Evolutionary conservation across 2,888 invertebrate species (phyloP), one percentile per base, ranked within the genome.

Genomic region (Koerneria pararmatus): DNA sequence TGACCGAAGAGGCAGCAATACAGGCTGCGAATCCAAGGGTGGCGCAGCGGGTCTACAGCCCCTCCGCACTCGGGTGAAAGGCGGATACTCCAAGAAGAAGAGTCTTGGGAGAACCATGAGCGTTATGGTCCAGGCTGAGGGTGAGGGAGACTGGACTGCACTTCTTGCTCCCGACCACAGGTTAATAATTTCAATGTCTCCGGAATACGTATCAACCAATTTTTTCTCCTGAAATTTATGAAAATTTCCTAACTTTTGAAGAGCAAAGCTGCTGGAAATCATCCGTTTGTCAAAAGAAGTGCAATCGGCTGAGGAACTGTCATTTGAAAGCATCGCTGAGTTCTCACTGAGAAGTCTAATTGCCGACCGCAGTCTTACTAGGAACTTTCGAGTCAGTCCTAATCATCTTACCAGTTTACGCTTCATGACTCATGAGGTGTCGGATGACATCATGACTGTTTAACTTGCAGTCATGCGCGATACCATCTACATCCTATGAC

Each of bases 261-360:
- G 79, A 58, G 70, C 71, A 31, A 57, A 77, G 27, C 66, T 79
- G 8, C 66, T 66, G 32, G 71, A 72, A 32, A 53, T 79, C 34
- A 69, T 68, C 35, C 58, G 61, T 24, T 60, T 79, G 35, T 75
- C 77, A 29, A 65, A 61, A 11, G 69, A 74, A n/a, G 57, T 70
- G 19, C 67, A 69, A 27, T 53, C 69, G n/a, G 56, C 66, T 19
- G 69, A 69, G 3, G 32, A 65, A 0, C 46, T 27, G 29, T 66
- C 65, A 41, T 70, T 69, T 37, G 78, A 79, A 6, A 70, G 71
- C 19, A 73, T 79, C 46, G 66, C 69, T 27, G 67, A 75, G 6
- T 79, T 79, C 69, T 69, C 71, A 5, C 65, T 79, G 49, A 78
- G 77, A 54, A 74, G 75, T 69, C 66, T 79, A 32, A 75, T 79